These are phyloP conservation scores for Saturnia japonica DNA, from an alignment of 2,888 invertebrate genomes.

Conservation along the genomic window DNA sequence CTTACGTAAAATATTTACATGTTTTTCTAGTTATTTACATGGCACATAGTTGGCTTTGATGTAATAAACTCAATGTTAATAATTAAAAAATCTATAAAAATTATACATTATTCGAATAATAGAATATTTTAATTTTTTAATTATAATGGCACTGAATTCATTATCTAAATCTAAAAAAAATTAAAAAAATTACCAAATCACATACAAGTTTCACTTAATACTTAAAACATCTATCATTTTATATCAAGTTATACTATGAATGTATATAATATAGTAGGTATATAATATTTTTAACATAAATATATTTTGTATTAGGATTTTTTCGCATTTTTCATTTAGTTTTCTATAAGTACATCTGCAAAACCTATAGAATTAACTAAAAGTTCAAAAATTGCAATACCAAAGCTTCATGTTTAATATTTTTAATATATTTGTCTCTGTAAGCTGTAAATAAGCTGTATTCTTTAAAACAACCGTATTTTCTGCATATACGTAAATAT, in stretches of 20 bases:
- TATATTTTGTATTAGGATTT: not conserved
- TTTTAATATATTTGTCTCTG: not conserved
- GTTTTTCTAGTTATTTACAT: slow-evolving; percentile 65
- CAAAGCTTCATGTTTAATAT: no score
- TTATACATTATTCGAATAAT: slow-evolving; percentile 21
- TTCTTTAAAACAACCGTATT: not conserved
- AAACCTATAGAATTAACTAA: no score
- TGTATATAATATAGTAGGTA: not conserved
- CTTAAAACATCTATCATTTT: slow-evolving; percentile 14
- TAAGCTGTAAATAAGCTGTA: not conserved
- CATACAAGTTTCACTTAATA: slow-evolving; percentile 27
- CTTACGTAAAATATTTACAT: slow-evolving; percentile 30
- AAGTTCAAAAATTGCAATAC: no score
- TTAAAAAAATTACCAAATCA: slow-evolving; percentile 21
- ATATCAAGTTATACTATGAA: slow-evolving; percentile 1
- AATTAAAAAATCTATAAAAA: slow-evolving; percentile 19
- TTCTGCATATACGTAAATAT: not conserved
- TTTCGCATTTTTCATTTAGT: no score
- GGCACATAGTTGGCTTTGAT: slow-evolving; percentile 70
- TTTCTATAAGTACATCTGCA: not conserved
- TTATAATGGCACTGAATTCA: slow-evolving; percentile 37
- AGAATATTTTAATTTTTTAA: slow-evolving; percentile 25
- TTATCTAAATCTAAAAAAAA: slow-evolving; percentile 24
- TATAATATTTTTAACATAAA: not conserved
- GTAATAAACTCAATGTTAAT: slow-evolving; percentile 34